Evolutionary conservation across 2,113 vertebrate genomes (phyloP).

Genomic region (Euleptes europaea): DNA sequence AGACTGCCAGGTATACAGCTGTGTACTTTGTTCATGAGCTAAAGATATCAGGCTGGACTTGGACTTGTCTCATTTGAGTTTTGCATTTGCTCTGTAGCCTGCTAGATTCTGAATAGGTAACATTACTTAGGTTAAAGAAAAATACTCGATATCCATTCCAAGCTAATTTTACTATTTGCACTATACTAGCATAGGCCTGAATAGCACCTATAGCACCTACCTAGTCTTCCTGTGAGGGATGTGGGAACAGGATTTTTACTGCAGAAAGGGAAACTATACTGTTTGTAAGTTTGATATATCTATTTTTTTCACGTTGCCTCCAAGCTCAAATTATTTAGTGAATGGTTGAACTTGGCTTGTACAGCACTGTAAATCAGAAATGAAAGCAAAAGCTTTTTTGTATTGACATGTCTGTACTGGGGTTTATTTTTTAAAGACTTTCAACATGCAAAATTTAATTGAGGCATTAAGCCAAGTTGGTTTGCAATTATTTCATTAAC

Average conservation of each 20-base stretch:
- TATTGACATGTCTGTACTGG: not conserved
- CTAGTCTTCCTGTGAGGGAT: not conserved
- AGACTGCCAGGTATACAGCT: not conserved
- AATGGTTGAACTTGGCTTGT: conserved; percentile 34
- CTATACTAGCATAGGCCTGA: not conserved
- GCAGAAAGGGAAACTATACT: no score
- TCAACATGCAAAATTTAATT: rapidly evolving
- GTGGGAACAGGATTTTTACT: not conserved
- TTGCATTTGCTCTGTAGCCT: not conserved
- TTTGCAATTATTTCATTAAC: conserved; percentile 49
- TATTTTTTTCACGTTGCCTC: not conserved
- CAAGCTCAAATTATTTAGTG: no score
- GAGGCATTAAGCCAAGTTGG: conserved; percentile 15
- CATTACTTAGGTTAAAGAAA: not conserved
- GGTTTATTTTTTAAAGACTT: not conserved
- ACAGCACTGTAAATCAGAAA: not conserved
- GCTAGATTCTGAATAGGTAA: not conserved
- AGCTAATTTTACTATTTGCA: not conserved
- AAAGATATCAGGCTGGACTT: conserved; percentile 8
- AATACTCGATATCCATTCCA: not conserved
- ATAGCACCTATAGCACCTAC: not conserved
- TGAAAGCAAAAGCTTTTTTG: conserved; percentile 12
- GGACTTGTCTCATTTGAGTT: not conserved
- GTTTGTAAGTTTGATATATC: not conserved
- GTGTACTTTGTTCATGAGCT: not conserved